phyloP scores from a whole-genome alignment of 2,113 vertebrate species.

The Tonatia bakeri region DNA sequence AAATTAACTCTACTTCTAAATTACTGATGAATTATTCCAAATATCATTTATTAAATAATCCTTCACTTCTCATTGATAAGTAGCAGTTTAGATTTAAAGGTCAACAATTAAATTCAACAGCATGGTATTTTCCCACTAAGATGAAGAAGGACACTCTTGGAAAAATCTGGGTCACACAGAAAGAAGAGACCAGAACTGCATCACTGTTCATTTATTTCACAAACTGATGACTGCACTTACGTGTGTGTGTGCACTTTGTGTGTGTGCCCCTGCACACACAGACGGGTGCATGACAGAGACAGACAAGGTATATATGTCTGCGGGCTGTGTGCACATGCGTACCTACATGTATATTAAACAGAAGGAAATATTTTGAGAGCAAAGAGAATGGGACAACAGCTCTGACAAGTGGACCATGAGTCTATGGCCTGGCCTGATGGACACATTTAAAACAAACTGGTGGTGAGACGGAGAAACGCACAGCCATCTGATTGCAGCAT shows the following conservation, averaged over 20 bases:
- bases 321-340: no score
- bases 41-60: neutral
- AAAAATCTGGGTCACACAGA: neutral
- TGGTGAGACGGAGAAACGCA: neutral
- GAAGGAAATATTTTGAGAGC: neutral
- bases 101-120: neutral
- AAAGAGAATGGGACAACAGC: neutral
- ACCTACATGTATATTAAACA: neutral
- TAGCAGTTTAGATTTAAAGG: neutral
- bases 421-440: neutral
- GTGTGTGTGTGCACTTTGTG: neutral
- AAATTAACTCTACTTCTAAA: neutral
- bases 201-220: neutral
- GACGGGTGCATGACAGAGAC: neutral
- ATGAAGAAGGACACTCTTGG: neutral
- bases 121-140: neutral
- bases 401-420: neutral
- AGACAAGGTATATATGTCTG: neutral
- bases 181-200: neutral
- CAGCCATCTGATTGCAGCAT: neutral
- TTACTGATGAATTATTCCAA: neutral
- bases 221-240: neutral
- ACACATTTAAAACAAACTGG: neutral
- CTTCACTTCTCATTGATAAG: neutral
- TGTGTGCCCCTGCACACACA: neutral